Base-by-base conservation (phyloP, 2,113 vertebrate genomes). In the Dipodomys stephensi region DNA sequence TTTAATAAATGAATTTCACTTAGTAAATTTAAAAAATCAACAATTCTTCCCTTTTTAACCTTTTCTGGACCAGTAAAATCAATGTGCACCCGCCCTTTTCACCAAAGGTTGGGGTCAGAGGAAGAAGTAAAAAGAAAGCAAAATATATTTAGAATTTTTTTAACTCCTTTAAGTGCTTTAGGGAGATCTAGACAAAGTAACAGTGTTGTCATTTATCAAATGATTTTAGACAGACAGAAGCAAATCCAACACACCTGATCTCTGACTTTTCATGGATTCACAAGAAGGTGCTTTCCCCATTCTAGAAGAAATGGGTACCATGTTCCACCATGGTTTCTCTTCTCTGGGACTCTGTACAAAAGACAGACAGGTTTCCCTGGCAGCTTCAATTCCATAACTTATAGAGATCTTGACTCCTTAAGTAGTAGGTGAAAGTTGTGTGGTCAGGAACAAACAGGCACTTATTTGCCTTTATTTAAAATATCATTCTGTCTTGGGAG, bases 391-490 rank as follows among this genome's bases (percentile, higher is more conserved):
- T 57, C 15, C 53, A 84, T 20, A 32, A 28, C 15, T 46, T 30
- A 53, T 4, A 6, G 62, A 27, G 19, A 73, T 53, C 67, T 7
- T 28, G 13, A 60, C 32, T 35, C 35, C 46, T 60, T 72, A 44
- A 9, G 83, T 35, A 74, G 28, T 22, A 25, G 16, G n/a, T 92
- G 85, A 85, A 9, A 86, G 49, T 15, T 19, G 22, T 22, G 3
- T 68, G 28, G 44, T 65, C 57, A 68, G 15, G n/a, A 86, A 86
- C 35, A 79, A 62, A 74, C 25, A 46, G 69, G 44, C 22, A 77
- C n/a, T 77, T 82, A 77, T 27, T 77, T 82, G 35, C 6, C 68
- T 92, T 85, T 94, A 46, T 28, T 82, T 76, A 83, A 72, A 32
- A 79, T 62, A 19, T 6, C 27, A n/a, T 44, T 64, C 79, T 20